phyloP scores from a whole-genome alignment of 2,888 invertebrate genomes.

The Mayetiola destructor region DNA sequence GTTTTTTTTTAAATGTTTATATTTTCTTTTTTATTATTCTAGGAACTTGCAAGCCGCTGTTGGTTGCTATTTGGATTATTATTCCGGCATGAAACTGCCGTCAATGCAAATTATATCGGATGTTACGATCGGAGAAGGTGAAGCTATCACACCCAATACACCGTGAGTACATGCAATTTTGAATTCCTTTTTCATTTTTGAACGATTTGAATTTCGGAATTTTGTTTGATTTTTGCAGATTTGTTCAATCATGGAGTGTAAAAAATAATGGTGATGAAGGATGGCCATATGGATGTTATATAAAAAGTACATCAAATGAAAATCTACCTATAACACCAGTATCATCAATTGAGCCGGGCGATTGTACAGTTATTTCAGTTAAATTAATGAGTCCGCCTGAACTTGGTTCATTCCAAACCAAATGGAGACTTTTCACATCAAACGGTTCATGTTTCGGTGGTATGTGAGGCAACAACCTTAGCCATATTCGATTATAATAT shows the following conservation, averaged over 20 bases:
- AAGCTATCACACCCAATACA: constrained; percentile 54
- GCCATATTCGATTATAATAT: neutral
- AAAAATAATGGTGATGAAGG: constrained; percentile 72
- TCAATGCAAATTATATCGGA: constrained; percentile 62
- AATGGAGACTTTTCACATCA: constrained; percentile 79
- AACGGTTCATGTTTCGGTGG: constrained; percentile 88
- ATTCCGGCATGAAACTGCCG: constrained; percentile 55
- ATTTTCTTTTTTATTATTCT: constrained; percentile 24
- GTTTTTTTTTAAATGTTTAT: too few species aligned
- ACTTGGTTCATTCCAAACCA: constrained; percentile 65
- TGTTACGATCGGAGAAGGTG: constrained; percentile 61
- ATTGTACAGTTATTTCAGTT: constrained; percentile 59
- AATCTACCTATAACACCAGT: constrained; percentile 36
- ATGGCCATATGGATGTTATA: constrained; percentile 76
- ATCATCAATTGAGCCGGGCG: constrained; percentile 59
- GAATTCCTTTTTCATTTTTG: neutral
- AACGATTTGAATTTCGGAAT: neutral
- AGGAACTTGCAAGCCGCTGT: constrained; percentile 97
- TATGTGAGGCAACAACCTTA: constrained; percentile 32
- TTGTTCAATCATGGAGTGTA: constrained; percentile 77
- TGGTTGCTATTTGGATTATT: constrained; percentile 86
- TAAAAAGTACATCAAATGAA: constrained; percentile 52
- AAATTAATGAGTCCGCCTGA: constrained; percentile 64
- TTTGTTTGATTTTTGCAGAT: constrained; percentile 35
- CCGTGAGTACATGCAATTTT: constrained; percentile 29